Base-by-base conservation (phyloP, 2,113 vertebrate genomes). In the Mobula hypostoma region DNA sequence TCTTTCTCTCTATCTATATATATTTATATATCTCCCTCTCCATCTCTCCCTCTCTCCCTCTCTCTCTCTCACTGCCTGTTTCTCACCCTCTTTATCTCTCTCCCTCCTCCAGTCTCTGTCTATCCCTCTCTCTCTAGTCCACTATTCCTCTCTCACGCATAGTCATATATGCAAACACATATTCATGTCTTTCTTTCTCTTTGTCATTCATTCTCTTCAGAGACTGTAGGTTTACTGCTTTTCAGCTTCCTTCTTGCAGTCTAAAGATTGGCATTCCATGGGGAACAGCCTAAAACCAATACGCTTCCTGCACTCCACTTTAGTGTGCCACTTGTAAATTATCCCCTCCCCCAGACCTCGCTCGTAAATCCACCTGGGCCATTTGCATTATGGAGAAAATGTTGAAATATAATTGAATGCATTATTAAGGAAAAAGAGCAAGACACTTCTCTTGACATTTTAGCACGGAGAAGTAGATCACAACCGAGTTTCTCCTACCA, bases 241-340 rank as follows among this genome's bases (percentile, higher is more conserved):
- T 79, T 94, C 63, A 27, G 72, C 76, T 80, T 63, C 32, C 77
- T 82, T 63, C 94, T 80, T 80, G 78, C 76, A 32, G 56, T 24
- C 12, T 40, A 61, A 66, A 80, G 94, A 94, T 94, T 94, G 94
- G 68, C 76, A 76, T 82, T 56, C 94, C 94, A 63, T 66, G 76
- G 94, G 94, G 94, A 94, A 82, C 61, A 80, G 94, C 94, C 94
- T 94, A 94, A 94, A 94, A 94, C 94, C 94, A 94, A 94, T 77
- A 94, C 36, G 77, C 77, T 80, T 80, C 94, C 63, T 94, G 94
- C 94, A 94, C 79, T 94, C 48, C 94, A 82, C 94, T 80, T 77
- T 82, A 78, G 36, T 93, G 91, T 93, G 91, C 74, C 91, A 93
- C 91, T 93, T 93, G 70, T 74, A 93, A 93, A 93, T 93, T 70